These are phyloP conservation scores for Pteruthius melanotis DNA, from an alignment of 2,113 vertebrate genomes.

Conservation along the genomic window DNA sequence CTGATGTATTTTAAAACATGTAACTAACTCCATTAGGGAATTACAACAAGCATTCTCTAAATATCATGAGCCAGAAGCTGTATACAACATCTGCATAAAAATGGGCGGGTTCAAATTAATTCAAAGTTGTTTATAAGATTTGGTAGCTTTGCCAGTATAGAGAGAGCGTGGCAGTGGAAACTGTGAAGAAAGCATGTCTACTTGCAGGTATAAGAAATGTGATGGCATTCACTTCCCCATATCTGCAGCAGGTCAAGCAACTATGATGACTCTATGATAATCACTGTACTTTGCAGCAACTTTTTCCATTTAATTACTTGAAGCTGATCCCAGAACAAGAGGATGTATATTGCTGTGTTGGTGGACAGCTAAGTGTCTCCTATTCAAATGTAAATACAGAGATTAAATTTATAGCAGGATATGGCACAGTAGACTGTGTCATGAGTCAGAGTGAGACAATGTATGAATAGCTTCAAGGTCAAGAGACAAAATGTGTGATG, in stretches of 20 bases:
- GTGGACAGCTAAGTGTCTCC: conserved; percentile 2
- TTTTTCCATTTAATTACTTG: not conserved
- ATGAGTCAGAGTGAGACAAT: conserved; percentile 8
- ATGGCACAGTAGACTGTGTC: not conserved
- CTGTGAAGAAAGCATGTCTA: not conserved
- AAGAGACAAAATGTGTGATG: not conserved
- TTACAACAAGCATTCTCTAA: not conserved
- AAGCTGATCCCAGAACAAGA: not conserved
- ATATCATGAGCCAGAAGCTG: not conserved
- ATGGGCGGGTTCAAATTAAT: not conserved
- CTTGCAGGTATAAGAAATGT: not conserved
- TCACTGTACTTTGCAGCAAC: not conserved
- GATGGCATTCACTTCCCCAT: not conserved
- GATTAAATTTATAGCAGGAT: conserved; percentile 24
- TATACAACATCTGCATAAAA: not conserved
- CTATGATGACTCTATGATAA: not conserved
- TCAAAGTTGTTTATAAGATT: not conserved
- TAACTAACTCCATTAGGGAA: not conserved
- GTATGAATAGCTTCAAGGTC: conserved; percentile 4
- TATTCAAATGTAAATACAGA: not conserved
- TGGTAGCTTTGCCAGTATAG: not conserved
- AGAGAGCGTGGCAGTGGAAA: not conserved
- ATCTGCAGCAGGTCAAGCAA: not conserved
- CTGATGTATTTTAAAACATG: not conserved
- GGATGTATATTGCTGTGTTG: not conserved